Percentiles rank a stretch among this genome's conserved stretches.
Conservation (phyloP, 2,113 vertebrate genomes). For the Panurus biarmicus region DNA sequence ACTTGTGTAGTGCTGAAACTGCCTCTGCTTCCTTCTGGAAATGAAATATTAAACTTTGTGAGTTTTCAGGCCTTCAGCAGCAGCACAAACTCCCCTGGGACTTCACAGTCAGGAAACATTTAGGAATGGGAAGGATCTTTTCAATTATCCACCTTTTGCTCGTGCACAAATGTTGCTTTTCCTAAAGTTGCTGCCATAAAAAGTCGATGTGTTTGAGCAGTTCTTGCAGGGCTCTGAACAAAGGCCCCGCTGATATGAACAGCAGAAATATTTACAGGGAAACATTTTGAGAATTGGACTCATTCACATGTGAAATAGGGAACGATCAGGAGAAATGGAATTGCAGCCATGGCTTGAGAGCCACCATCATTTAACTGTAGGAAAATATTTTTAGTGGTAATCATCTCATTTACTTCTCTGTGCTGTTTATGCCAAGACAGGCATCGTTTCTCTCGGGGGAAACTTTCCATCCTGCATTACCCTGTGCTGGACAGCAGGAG, state of each 20-base stretch:
- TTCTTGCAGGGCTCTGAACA: neutral
- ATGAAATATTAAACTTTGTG: neutral
- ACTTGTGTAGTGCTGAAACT: neutral
- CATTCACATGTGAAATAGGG: conserved; percentile 32
- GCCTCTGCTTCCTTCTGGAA: neutral
- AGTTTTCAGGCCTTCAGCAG: neutral
- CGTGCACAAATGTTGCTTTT: neutral
- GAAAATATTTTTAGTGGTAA: neutral
- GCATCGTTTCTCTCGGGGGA: neutral
- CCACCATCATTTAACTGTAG: neutral
- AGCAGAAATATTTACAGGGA: neutral
- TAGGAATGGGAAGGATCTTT: neutral
- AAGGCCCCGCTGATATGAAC: neutral
- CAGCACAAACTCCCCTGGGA: neutral
- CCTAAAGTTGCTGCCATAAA: neutral
- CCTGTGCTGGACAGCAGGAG: neutral
- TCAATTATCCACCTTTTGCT: neutral
- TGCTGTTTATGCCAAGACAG: neutral
- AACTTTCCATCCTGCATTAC: rapidly evolving
- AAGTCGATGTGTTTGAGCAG: neutral
- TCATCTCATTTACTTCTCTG: neutral
- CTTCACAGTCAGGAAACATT: neutral
- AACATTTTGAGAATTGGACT: neutral
- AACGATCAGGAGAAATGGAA: neutral
- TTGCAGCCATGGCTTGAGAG: neutral